These are phyloP conservation scores for Spea bombifrons DNA, from an alignment of 2,113 vertebrate species.

Conservation along the genomic window DNA sequence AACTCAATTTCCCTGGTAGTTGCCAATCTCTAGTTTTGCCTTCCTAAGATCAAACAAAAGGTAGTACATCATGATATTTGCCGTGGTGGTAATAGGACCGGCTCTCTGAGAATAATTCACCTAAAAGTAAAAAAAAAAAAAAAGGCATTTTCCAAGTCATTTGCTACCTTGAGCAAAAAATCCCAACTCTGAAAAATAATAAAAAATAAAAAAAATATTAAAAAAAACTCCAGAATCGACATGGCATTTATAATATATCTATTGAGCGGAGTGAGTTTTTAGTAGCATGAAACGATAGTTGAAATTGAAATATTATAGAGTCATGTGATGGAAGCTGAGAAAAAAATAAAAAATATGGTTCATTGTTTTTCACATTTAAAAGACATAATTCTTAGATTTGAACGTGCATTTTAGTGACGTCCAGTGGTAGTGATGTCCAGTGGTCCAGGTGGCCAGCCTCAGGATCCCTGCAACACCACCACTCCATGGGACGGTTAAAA, in stretches of 20 bases:
- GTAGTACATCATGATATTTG: conserved; percentile 40
- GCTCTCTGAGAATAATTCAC: conserved; percentile 19
- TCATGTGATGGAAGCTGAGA: too few relatives aligned
- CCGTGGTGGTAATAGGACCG: conserved; percentile 24
- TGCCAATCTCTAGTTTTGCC: conserved; percentile 27
- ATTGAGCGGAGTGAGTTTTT: not conserved
- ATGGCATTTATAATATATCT: not conserved
- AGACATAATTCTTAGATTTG: too few relatives aligned
- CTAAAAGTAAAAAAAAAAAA: conserved; percentile 7
- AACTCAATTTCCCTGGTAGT: conserved; percentile 27
- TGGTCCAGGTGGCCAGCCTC: too few relatives aligned
- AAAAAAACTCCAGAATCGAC: not conserved
- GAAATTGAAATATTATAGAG: too few relatives aligned
- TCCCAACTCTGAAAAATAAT: not conserved
- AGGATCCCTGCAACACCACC: too few relatives aligned
- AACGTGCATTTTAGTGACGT: too few relatives aligned
- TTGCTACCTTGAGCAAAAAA: conserved; percentile 1
- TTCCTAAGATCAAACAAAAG: conserved; percentile 35
- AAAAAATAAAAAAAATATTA: too few relatives aligned
- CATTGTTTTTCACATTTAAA: not conserved
- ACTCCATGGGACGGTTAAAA: too few relatives aligned
- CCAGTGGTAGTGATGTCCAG: too few relatives aligned
- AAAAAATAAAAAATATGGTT: too few relatives aligned
- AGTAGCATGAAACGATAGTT: not conserved
- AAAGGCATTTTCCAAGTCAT: conserved; percentile 3